Percentiles rank a stretch among this genome's conserved stretches.
Evolutionary conservation across 2,797 vertebrate genomes (phyloP).

Genomic region (Amphiprion clarkii): DNA sequence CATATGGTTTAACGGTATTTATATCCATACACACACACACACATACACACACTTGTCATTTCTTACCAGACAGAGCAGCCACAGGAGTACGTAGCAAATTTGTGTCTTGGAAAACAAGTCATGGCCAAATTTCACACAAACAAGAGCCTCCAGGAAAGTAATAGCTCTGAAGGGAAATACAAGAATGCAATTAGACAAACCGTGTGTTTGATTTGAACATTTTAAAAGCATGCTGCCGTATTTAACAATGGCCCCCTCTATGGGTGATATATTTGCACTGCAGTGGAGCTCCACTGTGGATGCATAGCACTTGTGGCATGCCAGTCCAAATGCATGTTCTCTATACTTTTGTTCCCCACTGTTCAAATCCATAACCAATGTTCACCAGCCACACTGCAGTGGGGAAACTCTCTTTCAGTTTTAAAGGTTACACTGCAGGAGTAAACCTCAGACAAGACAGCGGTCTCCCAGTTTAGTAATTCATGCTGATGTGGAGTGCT

Average conservation of each 20-base stretch:
- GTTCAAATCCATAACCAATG: background rate
- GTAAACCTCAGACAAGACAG: slow-evolving; percentile 27
- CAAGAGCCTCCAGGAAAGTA: slow-evolving; percentile 94
- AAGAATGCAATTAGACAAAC: background rate
- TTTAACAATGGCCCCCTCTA: slow-evolving; percentile 61
- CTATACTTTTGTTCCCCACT: background rate
- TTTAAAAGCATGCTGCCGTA: background rate
- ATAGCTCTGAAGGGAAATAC: slow-evolving; percentile 87
- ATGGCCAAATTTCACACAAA: slow-evolving; percentile 95
- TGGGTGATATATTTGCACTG: slow-evolving; percentile 48
- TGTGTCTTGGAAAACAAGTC: slow-evolving; percentile 98
- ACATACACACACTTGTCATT: background rate
- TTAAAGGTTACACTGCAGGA: slow-evolving; percentile 30
- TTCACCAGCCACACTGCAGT: background rate
- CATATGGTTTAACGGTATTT: background rate
- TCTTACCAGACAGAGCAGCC: slow-evolving; percentile 97
- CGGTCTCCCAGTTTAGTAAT: slow-evolving; percentile 17
- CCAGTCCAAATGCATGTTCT: background rate
- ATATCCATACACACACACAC: background rate
- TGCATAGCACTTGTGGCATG: background rate
- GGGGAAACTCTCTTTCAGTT: background rate
- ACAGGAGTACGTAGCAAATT: slow-evolving; percentile 91
- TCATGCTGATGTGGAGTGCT: slow-evolving; percentile 19
- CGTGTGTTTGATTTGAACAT: background rate
- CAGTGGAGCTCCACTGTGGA: background rate